Evolutionary conservation across 2,113 vertebrate species (phyloP).

Genomic region (Oncorhynchus gorbuscha): DNA sequence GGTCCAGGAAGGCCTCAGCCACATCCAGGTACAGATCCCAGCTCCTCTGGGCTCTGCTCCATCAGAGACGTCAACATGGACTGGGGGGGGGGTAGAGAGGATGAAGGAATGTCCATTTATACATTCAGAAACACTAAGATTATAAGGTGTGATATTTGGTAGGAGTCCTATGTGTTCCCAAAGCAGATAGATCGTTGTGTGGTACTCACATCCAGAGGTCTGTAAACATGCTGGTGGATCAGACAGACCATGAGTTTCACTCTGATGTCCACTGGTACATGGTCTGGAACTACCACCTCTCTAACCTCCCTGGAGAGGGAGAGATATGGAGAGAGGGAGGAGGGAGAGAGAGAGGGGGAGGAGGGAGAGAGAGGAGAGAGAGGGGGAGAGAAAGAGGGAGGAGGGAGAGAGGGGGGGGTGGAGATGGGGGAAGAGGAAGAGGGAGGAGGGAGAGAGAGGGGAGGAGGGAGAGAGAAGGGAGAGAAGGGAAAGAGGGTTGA

Average conservation of each 20-base stretch:
- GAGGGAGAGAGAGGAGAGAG: rapidly evolving
- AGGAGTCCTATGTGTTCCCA: no score
- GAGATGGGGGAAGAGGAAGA: no score
- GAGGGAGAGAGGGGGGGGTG: no score
- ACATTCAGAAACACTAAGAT: no score
- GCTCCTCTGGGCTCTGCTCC: slow-evolving; percentile 94
- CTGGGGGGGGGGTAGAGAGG: slow-evolving; percentile 37
- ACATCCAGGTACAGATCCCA: slow-evolving; percentile 96
- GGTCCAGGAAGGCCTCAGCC: slow-evolving; percentile 90
- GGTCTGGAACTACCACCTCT: slow-evolving; percentile 81
- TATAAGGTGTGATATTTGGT: no score
- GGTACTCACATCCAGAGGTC: slow-evolving; percentile 83
- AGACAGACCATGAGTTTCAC: slow-evolving; percentile 95
- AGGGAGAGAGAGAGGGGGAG: no score
- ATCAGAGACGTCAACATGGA: slow-evolving; percentile 82
- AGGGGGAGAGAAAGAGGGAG: no score
- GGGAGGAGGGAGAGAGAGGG: no score
- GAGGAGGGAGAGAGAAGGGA: rapidly evolving
- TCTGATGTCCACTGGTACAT: slow-evolving; percentile 88
- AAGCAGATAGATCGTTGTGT: not conserved
- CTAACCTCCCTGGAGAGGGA: slow-evolving; percentile 65
- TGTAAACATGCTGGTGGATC: slow-evolving; percentile 84
- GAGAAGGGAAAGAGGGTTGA: no score
- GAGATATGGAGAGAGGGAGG: not conserved
- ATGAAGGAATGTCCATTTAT: no score